phyloP scores from a whole-genome alignment of 2,113 vertebrate species.

The Sphyrna mokarran region DNA sequence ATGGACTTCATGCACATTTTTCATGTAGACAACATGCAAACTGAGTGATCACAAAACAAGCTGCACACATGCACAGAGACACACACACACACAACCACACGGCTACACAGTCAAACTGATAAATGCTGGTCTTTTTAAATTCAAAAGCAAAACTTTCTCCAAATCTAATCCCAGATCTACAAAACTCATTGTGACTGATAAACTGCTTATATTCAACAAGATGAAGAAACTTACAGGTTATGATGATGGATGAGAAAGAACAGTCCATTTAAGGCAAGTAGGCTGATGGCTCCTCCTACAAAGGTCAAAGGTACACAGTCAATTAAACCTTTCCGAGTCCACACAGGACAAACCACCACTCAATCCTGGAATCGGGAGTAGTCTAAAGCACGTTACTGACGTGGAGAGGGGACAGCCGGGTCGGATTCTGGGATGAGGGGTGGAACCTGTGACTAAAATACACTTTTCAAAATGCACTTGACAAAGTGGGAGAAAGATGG shows the following conservation, averaged over 20 bases:
- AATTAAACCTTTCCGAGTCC: background rate
- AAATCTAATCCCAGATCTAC: too few relatives aligned
- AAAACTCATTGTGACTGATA: too few relatives aligned
- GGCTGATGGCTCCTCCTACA: constrained; percentile 85
- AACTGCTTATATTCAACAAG: background rate
- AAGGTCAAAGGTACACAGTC: constrained; percentile 39
- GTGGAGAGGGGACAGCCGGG: background rate
- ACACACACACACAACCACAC: background rate
- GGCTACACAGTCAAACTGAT: background rate
- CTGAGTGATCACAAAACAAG: too few relatives aligned
- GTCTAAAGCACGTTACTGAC: background rate
- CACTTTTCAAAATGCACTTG: background rate
- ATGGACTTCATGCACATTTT: too few relatives aligned
- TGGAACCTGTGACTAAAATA: background rate
- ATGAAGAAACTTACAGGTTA: constrained; percentile 77
- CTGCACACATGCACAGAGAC: too few relatives aligned
- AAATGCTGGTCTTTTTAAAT: background rate
- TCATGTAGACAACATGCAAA: too few relatives aligned
- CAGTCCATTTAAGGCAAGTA: constrained; percentile 86
- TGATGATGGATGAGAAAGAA: constrained; percentile 90
- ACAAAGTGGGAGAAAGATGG: background rate
- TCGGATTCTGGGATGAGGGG: background rate
- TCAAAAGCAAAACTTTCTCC: background rate
- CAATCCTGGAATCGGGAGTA: background rate
- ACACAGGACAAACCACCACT: background rate